Evolutionary conservation across 2,888 invertebrate genomes (phyloP).

Genomic region (Agrotis ipsilon): DNA sequence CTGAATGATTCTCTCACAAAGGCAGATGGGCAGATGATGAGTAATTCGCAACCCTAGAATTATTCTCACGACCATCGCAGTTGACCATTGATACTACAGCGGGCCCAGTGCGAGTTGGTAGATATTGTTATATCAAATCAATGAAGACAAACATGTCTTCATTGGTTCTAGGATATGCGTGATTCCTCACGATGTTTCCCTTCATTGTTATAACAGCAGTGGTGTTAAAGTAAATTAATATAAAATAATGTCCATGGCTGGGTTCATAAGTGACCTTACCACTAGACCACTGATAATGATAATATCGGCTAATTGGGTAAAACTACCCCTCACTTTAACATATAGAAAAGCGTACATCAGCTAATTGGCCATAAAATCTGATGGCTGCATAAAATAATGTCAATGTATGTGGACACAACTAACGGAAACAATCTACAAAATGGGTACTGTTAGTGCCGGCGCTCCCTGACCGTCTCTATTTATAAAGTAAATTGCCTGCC

Average conservation of each 20-base stretch:
- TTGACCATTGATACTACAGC: too few species aligned
- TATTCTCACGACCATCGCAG: background rate
- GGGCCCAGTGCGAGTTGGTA: too few species aligned
- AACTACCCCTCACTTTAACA: conserved; percentile 4
- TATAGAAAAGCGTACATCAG: conserved; percentile 30
- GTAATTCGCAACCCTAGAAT: background rate
- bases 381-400: conserved; percentile 53
- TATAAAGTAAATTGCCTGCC: conserved; percentile 87
- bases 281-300: too few species aligned
- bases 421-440: conserved; percentile 85
- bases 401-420: conserved; percentile 64
- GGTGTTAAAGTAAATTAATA: too few species aligned
- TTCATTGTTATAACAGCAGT: too few species aligned
- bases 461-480: conserved; percentile 85
- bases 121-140: too few species aligned
- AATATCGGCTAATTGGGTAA: background rate
- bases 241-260: too few species aligned
- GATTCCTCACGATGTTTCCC: too few species aligned
- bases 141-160: too few species aligned
- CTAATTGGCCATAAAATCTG: conserved; percentile 42
- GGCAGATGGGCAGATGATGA: background rate
- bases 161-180: too few species aligned
- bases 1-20: background rate
- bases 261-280: too few species aligned
- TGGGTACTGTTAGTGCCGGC: conserved; percentile 83